These are phyloP conservation scores for Thera obeliscata DNA, from an alignment of 2,888 invertebrate species.

Conservation along the genomic window DNA sequence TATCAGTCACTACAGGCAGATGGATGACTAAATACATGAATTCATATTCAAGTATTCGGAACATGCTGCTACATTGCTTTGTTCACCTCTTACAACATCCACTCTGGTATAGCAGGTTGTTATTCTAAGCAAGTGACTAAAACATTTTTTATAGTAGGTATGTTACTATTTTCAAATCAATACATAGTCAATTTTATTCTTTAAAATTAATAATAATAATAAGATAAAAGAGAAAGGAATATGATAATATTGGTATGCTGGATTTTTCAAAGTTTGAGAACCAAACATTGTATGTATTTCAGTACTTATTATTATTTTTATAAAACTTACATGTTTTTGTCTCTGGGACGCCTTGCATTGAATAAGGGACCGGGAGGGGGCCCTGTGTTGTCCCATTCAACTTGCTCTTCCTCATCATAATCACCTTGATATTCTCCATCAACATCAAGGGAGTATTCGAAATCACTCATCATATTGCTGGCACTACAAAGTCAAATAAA, in stretches of 20 bases:
- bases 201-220: too few species aligned
- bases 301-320: not conserved
- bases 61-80: too few species aligned
- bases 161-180: too few species aligned
- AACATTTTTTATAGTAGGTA: too few species aligned
- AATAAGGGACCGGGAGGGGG: constrained; percentile 14
- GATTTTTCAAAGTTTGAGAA: not conserved
- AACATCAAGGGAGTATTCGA: constrained; percentile 27
- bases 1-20: too few species aligned
- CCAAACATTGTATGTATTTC: not conserved
- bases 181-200: too few species aligned
- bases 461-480: constrained; percentile 21
- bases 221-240: too few species aligned
- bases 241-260: not conserved
- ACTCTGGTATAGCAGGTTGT: too few species aligned
- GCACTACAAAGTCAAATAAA: not conserved
- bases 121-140: too few species aligned
- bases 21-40: too few species aligned
- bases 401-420: not conserved
- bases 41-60: too few species aligned
- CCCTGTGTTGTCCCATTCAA: constrained; percentile 1
- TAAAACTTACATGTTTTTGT: constrained; percentile 20
- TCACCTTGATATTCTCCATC: constrained; percentile 1
- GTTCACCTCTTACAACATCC: too few species aligned
- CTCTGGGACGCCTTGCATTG: constrained; percentile 8